phyloP scores from a whole-genome alignment of 1,140 invertebrate genomes.

The Sycophaga agraensis region DNA sequence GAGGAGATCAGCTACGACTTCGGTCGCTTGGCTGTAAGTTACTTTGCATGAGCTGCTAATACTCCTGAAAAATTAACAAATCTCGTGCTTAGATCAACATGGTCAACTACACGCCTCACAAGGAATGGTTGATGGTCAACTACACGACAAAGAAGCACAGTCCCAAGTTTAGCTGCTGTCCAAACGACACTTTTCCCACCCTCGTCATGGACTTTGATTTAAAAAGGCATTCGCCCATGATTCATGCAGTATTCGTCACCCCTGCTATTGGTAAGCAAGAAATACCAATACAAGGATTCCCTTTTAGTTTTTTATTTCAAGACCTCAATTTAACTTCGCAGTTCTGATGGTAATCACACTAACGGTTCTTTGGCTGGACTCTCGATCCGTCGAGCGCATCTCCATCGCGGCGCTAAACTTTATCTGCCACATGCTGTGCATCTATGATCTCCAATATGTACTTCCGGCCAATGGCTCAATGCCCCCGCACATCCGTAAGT shows the following conservation, averaged over 20 bases:
- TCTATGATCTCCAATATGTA: conserved; percentile 51
- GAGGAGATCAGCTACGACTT: conserved; percentile 62
- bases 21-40: conserved; percentile 36
- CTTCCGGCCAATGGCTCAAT: conserved; percentile 51
- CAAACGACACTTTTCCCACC: conserved; percentile 56
- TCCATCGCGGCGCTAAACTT: conserved; percentile 53
- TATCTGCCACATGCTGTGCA: conserved; percentile 53
- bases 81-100: conserved; percentile 29
- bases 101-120: conserved; percentile 17
- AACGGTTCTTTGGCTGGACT: conserved; percentile 53
- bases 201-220: conserved; percentile 52
- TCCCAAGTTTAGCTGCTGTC: conserved; percentile 47
- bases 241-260: conserved; percentile 47
- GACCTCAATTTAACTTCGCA: conserved; percentile 33
- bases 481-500: conserved; percentile 33
- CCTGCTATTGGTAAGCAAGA: conserved; percentile 54
- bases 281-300: neutral
- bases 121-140: conserved; percentile 32
- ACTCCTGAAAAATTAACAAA: too few relatives aligned
- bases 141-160: conserved; percentile 26
- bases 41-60: too few relatives aligned
- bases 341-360: conserved; percentile 55
- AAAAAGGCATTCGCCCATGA: conserved; percentile 47
- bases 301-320: neutral
- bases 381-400: conserved; percentile 51